phyloP scores from a whole-genome alignment of 2,113 vertebrate species.

The Mormyrus lacerda region DNA sequence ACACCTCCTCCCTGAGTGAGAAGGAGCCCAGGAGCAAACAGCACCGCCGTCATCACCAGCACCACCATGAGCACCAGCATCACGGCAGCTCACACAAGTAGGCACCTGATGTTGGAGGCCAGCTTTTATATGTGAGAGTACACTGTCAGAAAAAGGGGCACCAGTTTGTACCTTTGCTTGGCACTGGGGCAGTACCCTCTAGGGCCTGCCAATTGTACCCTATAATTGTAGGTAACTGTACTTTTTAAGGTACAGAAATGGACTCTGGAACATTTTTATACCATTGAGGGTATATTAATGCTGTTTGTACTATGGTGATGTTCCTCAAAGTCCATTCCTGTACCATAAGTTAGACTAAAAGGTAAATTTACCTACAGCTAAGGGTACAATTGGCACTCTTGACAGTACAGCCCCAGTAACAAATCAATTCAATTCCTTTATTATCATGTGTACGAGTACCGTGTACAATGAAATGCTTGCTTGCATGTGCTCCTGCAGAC shows the following conservation, averaged over 20 bases:
- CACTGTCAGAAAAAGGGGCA: not conserved
- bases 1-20: slow-evolving; percentile 86
- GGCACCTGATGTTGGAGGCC: slow-evolving; percentile 33
- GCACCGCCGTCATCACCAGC: slow-evolving; percentile 90
- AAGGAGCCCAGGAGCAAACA: slow-evolving; percentile 93
- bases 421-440: too few relatives aligned
- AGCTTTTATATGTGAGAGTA: slow-evolving; percentile 18
- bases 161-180: not conserved
- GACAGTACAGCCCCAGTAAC: not conserved
- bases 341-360: not conserved
- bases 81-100: slow-evolving; percentile 57
- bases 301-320: not conserved
- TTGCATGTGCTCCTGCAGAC: too few relatives aligned
- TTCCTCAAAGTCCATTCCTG: not conserved
- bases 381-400: not conserved
- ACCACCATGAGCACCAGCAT: slow-evolving; percentile 72
- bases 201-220: not conserved
- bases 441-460: too few relatives aligned
- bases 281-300: not conserved
- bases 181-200: not conserved
- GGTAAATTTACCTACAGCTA: not conserved
- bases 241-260: not conserved
- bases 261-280: not conserved
- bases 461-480: too few relatives aligned
- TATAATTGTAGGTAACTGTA: not conserved